phyloP scores from a whole-genome alignment of 2,113 vertebrate species.

The Puma concolor region DNA sequence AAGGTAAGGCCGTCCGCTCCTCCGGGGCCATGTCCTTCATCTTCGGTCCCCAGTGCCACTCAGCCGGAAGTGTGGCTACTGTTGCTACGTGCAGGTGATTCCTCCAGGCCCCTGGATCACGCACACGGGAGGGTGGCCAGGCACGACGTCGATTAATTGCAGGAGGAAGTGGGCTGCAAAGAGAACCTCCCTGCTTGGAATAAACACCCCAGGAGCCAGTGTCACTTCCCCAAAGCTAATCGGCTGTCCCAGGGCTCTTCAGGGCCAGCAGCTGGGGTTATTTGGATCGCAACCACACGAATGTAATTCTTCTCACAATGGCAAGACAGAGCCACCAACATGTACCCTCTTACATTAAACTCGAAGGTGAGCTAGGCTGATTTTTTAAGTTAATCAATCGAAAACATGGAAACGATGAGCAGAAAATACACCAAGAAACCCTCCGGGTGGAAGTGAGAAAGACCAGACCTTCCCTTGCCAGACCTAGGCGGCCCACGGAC shows the following conservation, averaged over 20 bases:
- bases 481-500: too few relatives aligned
- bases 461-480: background rate
- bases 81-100: accelerated
- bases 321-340: background rate
- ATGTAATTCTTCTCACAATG: background rate
- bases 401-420: background rate
- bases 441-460: background rate
- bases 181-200: background rate
- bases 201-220: background rate
- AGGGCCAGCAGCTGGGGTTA: background rate
- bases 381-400: background rate
- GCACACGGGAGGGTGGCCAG: background rate
- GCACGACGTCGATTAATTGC: background rate
- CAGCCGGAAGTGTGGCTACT: background rate
- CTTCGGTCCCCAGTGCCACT: background rate
- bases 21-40: accelerated
- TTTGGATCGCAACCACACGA: background rate
- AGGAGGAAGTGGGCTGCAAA: accelerated
- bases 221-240: background rate
- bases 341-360: background rate
- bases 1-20: accelerated
- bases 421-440: background rate
- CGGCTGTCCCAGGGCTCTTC: background rate
- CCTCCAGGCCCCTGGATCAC: background rate
- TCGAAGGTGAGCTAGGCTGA: background rate